Conservation (phyloP, 2,113 vertebrate species). For the Pangasianodon hypophthalmus region DNA sequence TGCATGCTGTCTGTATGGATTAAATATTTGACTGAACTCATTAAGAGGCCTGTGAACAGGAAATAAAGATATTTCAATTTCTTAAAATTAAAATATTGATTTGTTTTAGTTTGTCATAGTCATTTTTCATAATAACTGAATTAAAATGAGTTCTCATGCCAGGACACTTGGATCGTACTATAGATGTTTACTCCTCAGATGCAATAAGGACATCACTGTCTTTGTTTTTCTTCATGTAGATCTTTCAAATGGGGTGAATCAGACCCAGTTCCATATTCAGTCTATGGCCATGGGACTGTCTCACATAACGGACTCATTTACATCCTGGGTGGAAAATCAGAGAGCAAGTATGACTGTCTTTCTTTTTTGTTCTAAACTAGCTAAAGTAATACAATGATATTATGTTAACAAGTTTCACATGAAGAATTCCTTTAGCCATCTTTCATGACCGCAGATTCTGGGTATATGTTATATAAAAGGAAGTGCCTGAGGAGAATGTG, state of each 20-base stretch:
- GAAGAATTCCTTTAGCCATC: neutral
- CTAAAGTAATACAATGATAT: neutral
- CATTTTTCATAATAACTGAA: neutral
- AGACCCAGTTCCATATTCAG: conserved; percentile 85
- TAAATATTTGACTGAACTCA: neutral
- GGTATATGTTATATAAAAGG: conserved; percentile 66
- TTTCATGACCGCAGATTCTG: neutral
- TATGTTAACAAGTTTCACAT: neutral
- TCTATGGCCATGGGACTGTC: conserved; percentile 86
- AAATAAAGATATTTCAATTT: neutral
- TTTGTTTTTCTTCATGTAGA: conserved; percentile 65
- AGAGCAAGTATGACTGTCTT: conserved; percentile 79
- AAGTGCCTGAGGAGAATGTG: conserved; percentile 86
- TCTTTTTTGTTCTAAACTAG: neutral
- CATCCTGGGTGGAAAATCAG: conserved; percentile 89
- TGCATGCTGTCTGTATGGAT: neutral
- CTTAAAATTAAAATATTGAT: neutral
- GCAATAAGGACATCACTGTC: neutral
- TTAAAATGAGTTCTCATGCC: neutral
- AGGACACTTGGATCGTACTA: neutral
- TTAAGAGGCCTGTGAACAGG: neutral
- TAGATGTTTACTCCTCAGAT: neutral
- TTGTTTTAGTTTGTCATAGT: neutral
- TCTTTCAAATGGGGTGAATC: conserved; percentile 99
- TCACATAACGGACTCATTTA: conserved; percentile 88